Evolutionary conservation across 2,797 vertebrate species (phyloP).

Genomic region (Cyprinodon diabolis): DNA sequence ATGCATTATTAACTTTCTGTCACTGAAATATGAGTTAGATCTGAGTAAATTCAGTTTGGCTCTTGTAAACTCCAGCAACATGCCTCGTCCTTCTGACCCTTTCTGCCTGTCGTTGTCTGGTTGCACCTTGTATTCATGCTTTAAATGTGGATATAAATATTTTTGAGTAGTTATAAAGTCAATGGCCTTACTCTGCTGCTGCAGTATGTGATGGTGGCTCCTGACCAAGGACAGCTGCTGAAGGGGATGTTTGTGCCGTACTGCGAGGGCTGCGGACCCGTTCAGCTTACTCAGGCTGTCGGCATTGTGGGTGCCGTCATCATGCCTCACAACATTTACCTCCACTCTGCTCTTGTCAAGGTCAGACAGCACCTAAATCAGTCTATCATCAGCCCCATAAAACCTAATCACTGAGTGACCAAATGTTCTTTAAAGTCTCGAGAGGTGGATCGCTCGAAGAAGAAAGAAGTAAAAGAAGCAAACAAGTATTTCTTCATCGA

Average conservation of each 20-base stretch:
- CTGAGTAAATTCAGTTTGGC: not conserved
- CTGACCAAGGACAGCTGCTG: constrained; percentile 86
- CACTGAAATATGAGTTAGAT: not conserved
- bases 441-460: constrained; percentile 87
- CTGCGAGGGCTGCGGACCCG: constrained; percentile 83
- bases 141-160: not conserved
- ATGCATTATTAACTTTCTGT: not conserved
- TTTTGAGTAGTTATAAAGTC: not conserved
- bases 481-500: constrained; percentile 98
- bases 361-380: constrained; percentile 64
- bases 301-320: constrained; percentile 97
- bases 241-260: constrained; percentile 92
- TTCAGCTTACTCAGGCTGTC: constrained; percentile 91
- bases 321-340: constrained; percentile 98
- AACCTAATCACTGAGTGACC: not conserved
- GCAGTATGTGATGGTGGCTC: constrained; percentile 89
- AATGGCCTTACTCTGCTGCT: not conserved
- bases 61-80: not conserved
- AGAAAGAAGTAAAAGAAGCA: constrained; percentile 88
- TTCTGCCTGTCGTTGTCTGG: not conserved
- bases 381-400: not conserved
- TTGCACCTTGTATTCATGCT: not conserved
- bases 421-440: constrained; percentile 83
- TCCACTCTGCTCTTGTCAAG: constrained; percentile 96
- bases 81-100: not conserved